Evolutionary conservation across 2,797 vertebrate species (phyloP), one percentile per base, ranked within the genome.

Genomic region (Agapornis canus): DNA sequence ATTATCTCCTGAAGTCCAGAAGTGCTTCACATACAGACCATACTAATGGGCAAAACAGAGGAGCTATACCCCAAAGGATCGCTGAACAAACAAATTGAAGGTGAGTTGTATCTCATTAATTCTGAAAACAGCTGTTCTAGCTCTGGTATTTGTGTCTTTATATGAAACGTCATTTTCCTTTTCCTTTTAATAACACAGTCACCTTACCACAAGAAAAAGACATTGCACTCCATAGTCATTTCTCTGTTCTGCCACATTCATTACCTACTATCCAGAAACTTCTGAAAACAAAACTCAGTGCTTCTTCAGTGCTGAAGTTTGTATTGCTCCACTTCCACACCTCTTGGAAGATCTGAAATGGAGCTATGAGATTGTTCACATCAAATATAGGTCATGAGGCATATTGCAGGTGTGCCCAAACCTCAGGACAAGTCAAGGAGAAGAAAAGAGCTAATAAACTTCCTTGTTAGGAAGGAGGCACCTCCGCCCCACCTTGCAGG

Each of bases 401-500:
- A 2, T n/a, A 60, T 49, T 39, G 56, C 64, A 80, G 95, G 89
- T 96, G 92, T 89, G 95, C 37, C 87, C 27, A 78, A 59, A 43
- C 32, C 71, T 85, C 86, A 84, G 60, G 89, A 70, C 2, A 0
- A 92, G 51, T 22, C 60, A 70, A 80, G 68, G 48, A 80, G 63
- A 32, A 65, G 51, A 75, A 61, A 81, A 56, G 35, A 90, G 63
- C 75, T 93, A 84, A 90, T 89, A 69, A 90, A 86, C 47, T 51
- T 86, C 80, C 49, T 80, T 51, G 82, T 56, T 20, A 79, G 60
- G 47, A 80, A 69, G 37, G 35, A 87, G 78, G 56, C 51, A 87
- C 37, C 84, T 92, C 94, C 84, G 77, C 96, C 94, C 23, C 52
- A 52, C 56, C 95, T 92, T 63, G 60, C 84, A 82, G 95, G 86